These are phyloP conservation scores for Rhimphoctona megacephalus DNA, from an alignment of 2,888 invertebrate genomes.

Conservation along the genomic window DNA sequence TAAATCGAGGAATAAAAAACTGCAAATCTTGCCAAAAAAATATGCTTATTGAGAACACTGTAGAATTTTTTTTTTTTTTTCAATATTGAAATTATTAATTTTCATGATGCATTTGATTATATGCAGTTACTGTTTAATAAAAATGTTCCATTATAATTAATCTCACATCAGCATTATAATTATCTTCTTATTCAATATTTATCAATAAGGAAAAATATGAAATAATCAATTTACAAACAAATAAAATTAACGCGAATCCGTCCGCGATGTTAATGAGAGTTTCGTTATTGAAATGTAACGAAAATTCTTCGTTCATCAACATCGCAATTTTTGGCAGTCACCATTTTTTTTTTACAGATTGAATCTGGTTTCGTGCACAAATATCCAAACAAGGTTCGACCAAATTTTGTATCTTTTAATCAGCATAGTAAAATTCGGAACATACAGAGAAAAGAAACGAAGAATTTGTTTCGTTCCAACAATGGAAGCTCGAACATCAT, in stretches of 20 bases:
- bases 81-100: background rate
- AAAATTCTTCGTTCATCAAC: background rate
- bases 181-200: background rate
- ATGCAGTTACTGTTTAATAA: too few relatives aligned
- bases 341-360: background rate
- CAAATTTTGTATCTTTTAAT: background rate
- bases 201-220: background rate
- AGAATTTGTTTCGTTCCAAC: background rate
- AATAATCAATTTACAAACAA: background rate
- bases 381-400: background rate
- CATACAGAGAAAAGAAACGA: background rate
- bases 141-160: background rate
- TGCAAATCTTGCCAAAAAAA: background rate
- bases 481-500: background rate
- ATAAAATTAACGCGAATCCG: background rate
- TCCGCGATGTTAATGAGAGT: background rate
- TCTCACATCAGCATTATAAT: background rate
- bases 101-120: too few relatives aligned
- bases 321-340: background rate
- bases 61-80: background rate
- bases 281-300: background rate
- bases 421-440: background rate
- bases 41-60: background rate
- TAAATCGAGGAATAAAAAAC: slow-evolving; percentile 18
- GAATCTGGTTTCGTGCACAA: background rate